Evolutionary conservation across 2,113 vertebrate genomes (phyloP), one percentile per base, ranked within the genome.

Genomic region (Clinocottus analis): DNA sequence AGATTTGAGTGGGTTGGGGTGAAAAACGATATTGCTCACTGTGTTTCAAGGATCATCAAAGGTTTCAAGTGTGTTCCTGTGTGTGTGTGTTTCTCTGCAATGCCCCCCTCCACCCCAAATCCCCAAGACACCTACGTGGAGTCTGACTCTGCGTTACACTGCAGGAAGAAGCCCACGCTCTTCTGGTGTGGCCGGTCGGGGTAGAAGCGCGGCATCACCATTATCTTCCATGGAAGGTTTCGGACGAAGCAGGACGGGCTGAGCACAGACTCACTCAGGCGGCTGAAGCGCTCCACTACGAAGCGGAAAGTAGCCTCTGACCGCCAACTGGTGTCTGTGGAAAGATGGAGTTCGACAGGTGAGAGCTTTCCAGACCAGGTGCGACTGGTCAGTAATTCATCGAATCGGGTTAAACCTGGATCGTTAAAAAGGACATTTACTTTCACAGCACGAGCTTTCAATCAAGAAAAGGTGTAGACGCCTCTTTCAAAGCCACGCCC

Each of bases 221-320:
- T 99, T 83, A 99, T 99, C 96, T 99, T 99, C 98, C 98, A 99
- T 0, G 98, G 98, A 74, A 99, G 95, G 90, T 99, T 99, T 73
- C 98, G 95, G 29, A 99, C 97, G 67, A 99, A 99, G 94, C 97
- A 99, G 49, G 98, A 97, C 31, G 98, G 97, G 89, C 98, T 99
- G 90, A 99, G 97, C 81, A 99, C 97, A 11, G 98, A 99, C 92
- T 99, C 98, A 4, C 96, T 98, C 87, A 99, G 93, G 84, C 97
- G 96, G 90, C 97, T 99, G 94, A 99, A 99, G 84, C 97, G 97
- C 84, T 99, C 98, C 0, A 99, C 98, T 56, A 97, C 97, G 74
- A 98, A 99, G 90, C 97, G 97, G 94, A 99, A 99, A 0, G 98
- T 99, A 19, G 98, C 97, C 94, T 99, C 98, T 6, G 98, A 99